phyloP scores from a whole-genome alignment of 2,797 vertebrate species.

The Bradypus variegatus region DNA sequence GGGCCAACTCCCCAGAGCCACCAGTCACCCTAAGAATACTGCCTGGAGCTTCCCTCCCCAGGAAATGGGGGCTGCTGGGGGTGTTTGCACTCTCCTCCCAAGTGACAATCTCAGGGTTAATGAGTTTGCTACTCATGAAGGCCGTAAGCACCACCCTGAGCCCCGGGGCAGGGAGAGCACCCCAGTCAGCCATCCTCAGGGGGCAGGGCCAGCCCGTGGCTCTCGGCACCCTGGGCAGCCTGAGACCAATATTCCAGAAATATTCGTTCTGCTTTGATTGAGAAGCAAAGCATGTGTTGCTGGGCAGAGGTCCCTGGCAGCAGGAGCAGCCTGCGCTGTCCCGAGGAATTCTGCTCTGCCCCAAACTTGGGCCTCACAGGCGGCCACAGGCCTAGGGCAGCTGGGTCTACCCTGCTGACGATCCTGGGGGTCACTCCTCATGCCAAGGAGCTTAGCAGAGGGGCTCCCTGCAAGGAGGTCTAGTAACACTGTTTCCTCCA shows the following conservation, averaged over 20 bases:
- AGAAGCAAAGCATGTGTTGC: background rate
- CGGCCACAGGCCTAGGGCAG: background rate
- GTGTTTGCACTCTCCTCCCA: conserved; percentile 70
- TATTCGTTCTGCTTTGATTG: background rate
- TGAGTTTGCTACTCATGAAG: conserved; percentile 82
- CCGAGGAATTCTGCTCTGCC: background rate
- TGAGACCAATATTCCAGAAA: background rate
- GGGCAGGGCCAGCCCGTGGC: background rate
- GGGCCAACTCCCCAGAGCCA: background rate
- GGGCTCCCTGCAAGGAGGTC: background rate
- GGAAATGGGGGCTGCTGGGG: background rate
- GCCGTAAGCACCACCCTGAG: conserved; percentile 74
- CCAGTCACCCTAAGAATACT: background rate
- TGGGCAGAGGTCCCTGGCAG: background rate
- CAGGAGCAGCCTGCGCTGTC: background rate
- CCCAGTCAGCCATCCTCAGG: background rate
- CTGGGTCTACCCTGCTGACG: background rate
- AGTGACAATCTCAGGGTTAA: conserved; percentile 78
- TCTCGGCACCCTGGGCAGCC: background rate
- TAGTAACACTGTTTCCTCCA: background rate
- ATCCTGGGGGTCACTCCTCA: background rate
- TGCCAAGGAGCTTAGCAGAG: background rate
- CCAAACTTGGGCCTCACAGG: background rate
- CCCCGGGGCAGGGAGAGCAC: conserved; percentile 65
- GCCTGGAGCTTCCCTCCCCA: background rate